Percentiles rank a stretch among this genome's conserved stretches.
Evolutionary conservation across 2,888 invertebrate genomes (phyloP).

Genomic region (Agonopterix arenella): DNA sequence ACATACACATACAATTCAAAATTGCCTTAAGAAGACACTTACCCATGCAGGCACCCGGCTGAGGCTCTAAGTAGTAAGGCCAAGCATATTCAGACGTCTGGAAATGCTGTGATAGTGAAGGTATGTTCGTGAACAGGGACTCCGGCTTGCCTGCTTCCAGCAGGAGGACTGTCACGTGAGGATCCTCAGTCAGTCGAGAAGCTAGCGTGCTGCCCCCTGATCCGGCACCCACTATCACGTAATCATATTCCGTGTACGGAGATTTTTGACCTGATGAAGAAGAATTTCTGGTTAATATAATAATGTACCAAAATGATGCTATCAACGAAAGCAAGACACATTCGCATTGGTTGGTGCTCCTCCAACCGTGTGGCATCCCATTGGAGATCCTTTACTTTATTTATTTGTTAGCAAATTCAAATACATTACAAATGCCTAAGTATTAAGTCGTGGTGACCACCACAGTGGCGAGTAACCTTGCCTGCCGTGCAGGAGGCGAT

Average conservation of each 20-base stretch:
- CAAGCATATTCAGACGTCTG: constrained; percentile 78
- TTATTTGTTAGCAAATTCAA: too few species aligned
- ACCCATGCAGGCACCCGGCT: constrained; percentile 70
- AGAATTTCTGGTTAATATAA: too few species aligned
- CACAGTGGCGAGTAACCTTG: too few species aligned
- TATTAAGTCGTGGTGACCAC: too few species aligned
- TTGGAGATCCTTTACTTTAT: too few species aligned
- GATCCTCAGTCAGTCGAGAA: constrained; percentile 62
- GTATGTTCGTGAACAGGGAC: constrained; percentile 67
- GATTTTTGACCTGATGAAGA: constrained; percentile 40
- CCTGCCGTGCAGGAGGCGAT: too few species aligned
- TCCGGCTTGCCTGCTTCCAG: constrained; percentile 75
- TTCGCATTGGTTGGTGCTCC: too few species aligned
- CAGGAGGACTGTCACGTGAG: constrained; percentile 74
- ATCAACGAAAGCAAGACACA: constrained; percentile 3
- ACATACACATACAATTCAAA: too few species aligned
- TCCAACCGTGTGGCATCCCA: too few species aligned
- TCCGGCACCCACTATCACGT: constrained; percentile 76
- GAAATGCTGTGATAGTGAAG: constrained; percentile 71
- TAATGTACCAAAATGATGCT: too few species aligned
- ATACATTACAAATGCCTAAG: too few species aligned
- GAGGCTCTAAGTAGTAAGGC: constrained; percentile 78
- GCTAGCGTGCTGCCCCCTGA: constrained; percentile 76
- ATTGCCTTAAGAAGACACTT: constrained; percentile 65
- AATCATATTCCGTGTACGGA: constrained; percentile 69